Percentiles rank a stretch among this genome's conserved stretches.
These are phyloP conservation scores for Pantherophis alleghaniensis DNA, from an alignment of 2,797 vertebrate genomes.

Conservation along the genomic window DNA sequence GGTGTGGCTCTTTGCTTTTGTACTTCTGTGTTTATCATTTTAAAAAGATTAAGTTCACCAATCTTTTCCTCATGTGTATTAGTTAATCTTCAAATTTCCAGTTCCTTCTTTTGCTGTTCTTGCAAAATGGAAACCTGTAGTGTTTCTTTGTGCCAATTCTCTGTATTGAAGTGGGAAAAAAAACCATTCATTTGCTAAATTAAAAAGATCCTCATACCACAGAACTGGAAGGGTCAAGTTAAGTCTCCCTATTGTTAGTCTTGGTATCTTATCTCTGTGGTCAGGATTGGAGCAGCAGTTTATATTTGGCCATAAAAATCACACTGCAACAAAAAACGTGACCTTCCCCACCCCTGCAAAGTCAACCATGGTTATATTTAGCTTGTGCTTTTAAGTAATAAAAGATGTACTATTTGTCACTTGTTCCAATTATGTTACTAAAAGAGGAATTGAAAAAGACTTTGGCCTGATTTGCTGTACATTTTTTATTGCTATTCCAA, in stretches of 20 bases:
- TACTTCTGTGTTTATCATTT: not conserved
- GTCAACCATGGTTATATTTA: slow-evolving; percentile 28
- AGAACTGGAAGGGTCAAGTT: not conserved
- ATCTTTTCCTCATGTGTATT: not conserved
- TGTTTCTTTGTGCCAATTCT: not conserved
- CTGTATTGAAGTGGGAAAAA: not conserved
- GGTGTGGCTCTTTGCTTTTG: not conserved
- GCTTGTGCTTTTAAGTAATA: not conserved
- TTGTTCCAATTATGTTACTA: slow-evolving; percentile 4
- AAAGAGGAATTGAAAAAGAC: not conserved
- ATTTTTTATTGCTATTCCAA: not conserved
- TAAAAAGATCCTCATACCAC: not conserved
- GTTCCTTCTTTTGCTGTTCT: not conserved
- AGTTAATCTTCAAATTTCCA: not conserved
- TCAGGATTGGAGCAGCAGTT: not conserved
- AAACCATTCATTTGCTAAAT: not conserved
- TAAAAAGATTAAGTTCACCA: not conserved
- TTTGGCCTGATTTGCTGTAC: not conserved
- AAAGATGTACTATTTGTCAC: slow-evolving; percentile 13
- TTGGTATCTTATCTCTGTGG: not conserved
- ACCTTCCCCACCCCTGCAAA: slow-evolving; percentile 3
- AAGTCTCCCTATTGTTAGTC: not conserved
- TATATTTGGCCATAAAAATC: not conserved
- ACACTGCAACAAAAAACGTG: slow-evolving; percentile 1
- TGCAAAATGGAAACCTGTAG: not conserved